phyloP scores from a whole-genome alignment of 1,140 invertebrate species.

The Drosophila rhopaloa region DNA sequence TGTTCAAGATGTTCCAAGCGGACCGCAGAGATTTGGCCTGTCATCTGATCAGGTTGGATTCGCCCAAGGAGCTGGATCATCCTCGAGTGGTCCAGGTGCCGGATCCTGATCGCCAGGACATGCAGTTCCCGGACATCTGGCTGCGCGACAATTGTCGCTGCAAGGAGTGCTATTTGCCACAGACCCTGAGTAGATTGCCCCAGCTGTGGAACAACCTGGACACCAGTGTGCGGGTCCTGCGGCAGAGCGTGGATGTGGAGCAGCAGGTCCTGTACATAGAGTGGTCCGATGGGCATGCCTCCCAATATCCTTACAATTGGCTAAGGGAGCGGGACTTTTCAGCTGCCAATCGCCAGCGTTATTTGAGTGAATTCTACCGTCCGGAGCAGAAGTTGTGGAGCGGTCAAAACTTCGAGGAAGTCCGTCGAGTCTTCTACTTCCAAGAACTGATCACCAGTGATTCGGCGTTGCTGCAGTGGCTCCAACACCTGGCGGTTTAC shows the following conservation, averaged over 20 bases:
- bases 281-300: constrained; percentile 88
- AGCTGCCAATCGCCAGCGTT: constrained; percentile 84
- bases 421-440: constrained; percentile 86
- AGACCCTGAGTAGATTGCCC: constrained; percentile 86
- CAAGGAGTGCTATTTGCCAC: constrained; percentile 87
- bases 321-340: constrained; percentile 87
- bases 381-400: constrained; percentile 86
- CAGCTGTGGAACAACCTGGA: constrained; percentile 68
- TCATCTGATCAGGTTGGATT: not conserved
- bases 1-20: constrained; percentile 45
- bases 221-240: constrained; percentile 49
- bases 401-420: constrained; percentile 85
- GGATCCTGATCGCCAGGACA: constrained; percentile 39
- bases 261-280: constrained; percentile 53
- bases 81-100: constrained; percentile 15
- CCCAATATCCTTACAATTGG: constrained; percentile 85
- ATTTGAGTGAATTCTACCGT: constrained; percentile 85
- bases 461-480: constrained; percentile 86
- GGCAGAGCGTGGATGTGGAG: constrained; percentile 40
- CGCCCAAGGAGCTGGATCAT: constrained; percentile 18
- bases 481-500: constrained; percentile 86
- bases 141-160: constrained; percentile 90
- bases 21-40: constrained; percentile 8
- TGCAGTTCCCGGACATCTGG: constrained; percentile 88
- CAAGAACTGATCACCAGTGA: constrained; percentile 85